These are phyloP conservation scores for Arctocebus calabarensis DNA, from an alignment of 2,797 vertebrate species.

Conservation along the genomic window DNA sequence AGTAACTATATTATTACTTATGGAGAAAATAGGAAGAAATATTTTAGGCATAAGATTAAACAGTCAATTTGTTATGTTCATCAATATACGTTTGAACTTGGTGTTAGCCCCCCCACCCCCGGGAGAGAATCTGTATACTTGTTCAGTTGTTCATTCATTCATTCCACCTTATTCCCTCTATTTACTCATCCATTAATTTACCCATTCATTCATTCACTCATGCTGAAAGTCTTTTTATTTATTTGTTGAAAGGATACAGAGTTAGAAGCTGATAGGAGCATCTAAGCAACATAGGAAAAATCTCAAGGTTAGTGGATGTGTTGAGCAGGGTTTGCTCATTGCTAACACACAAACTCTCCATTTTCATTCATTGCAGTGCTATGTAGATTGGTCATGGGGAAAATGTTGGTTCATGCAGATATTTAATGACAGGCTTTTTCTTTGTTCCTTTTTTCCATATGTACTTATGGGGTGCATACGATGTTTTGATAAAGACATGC, in stretches of 20 bases:
- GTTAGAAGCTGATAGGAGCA: neutral
- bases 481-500: neutral
- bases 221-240: neutral
- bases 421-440: neutral
- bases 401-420: neutral
- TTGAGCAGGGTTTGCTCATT: neutral
- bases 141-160: neutral
- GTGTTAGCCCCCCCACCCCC: neutral
- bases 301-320: neutral
- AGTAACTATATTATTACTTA: neutral
- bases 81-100: neutral
- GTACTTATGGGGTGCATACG: neutral
- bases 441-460: neutral
- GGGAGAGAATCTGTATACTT: neutral
- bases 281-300: neutral
- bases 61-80: constrained; percentile 22
- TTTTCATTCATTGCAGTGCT: neutral
- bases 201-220: neutral
- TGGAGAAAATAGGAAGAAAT: neutral
- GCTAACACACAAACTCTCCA: neutral
- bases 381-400: neutral
- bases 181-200: neutral
- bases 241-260: constrained; percentile 42
- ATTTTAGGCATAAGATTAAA: neutral
- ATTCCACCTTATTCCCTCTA: neutral